Percentiles rank a stretch among this genome's conserved stretches.
Evolutionary conservation across 1,140 invertebrate species (phyloP).

Genomic region (Conus betulinus): DNA sequence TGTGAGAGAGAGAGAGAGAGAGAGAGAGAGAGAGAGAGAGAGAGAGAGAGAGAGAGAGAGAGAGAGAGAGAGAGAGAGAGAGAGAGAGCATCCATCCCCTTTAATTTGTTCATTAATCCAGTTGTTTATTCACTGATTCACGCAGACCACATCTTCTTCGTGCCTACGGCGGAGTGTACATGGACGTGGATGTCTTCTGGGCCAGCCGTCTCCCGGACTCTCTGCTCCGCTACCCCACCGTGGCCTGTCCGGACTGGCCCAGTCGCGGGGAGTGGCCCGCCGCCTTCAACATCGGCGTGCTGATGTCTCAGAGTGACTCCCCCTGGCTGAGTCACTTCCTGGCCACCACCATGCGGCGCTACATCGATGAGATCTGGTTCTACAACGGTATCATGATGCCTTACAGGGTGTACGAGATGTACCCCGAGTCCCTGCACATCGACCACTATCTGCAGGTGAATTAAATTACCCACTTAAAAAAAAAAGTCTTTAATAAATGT

Average conservation of each 20-base stretch:
- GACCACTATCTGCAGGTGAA: slow-evolving; percentile 48
- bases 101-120: too few relatives aligned
- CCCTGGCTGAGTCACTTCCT: slow-evolving; percentile 30
- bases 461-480: background rate
- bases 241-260: slow-evolving; percentile 37
- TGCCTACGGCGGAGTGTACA: slow-evolving; percentile 35
- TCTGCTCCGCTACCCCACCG: slow-evolving; percentile 30
- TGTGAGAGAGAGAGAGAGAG: too few relatives aligned
- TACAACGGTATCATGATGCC: slow-evolving; percentile 43
- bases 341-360: slow-evolving; percentile 27
- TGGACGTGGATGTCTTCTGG: slow-evolving; percentile 40
- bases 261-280: slow-evolving; percentile 35
- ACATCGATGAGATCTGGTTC: too few relatives aligned
- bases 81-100: too few relatives aligned
- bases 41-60: too few relatives aligned
- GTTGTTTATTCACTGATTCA: too few relatives aligned
- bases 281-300: slow-evolving; percentile 37
- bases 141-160: slow-evolving; percentile 25
- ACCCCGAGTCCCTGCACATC: slow-evolving; percentile 33
- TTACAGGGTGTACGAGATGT: slow-evolving; percentile 42
- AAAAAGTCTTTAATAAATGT: too few relatives aligned
- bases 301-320: slow-evolving; percentile 30
- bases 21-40: too few relatives aligned
- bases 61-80: too few relatives aligned
- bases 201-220: slow-evolving; percentile 23